phyloP scores from a whole-genome alignment of 2,888 invertebrate genomes.

The Deilephila elpenor region DNA sequence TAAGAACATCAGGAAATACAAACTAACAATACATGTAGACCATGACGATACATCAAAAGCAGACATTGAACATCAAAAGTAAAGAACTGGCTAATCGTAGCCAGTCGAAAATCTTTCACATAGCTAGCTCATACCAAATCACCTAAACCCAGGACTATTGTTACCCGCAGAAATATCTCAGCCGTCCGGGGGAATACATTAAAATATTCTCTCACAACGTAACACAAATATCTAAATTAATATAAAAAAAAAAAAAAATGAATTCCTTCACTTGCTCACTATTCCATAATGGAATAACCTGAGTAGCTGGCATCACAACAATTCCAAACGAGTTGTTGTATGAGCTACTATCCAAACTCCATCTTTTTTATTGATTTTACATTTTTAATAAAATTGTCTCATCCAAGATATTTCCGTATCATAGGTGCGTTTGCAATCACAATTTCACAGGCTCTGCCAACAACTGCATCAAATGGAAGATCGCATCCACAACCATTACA shows the following conservation, averaged over 20 bases:
- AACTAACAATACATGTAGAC: no score
- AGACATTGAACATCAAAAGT: neutral
- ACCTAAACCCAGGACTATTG: neutral
- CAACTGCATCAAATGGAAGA: no score
- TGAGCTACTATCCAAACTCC: neutral
- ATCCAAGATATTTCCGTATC: no score
- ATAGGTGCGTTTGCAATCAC: no score
- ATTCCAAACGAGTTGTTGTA: neutral
- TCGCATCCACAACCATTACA: no score
- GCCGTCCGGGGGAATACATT: constrained; percentile 8
- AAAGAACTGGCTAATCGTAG: neutral
- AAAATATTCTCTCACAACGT: neutral
- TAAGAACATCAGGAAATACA: no score
- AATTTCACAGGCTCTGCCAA: no score
- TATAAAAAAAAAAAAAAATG: neutral
- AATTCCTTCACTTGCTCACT: neutral
- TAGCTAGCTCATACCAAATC: neutral
- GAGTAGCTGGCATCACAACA: constrained; percentile 1
- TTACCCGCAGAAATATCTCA: constrained; percentile 5
- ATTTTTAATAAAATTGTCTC: no score
- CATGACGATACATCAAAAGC: neutral
- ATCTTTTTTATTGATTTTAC: no score
- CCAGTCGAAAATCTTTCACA: neutral
- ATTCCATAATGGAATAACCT: neutral
- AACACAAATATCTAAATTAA: neutral